These are phyloP conservation scores for Seriola aureovittata DNA, from an alignment of 2,113 vertebrate genomes.

Conservation along the genomic window DNA sequence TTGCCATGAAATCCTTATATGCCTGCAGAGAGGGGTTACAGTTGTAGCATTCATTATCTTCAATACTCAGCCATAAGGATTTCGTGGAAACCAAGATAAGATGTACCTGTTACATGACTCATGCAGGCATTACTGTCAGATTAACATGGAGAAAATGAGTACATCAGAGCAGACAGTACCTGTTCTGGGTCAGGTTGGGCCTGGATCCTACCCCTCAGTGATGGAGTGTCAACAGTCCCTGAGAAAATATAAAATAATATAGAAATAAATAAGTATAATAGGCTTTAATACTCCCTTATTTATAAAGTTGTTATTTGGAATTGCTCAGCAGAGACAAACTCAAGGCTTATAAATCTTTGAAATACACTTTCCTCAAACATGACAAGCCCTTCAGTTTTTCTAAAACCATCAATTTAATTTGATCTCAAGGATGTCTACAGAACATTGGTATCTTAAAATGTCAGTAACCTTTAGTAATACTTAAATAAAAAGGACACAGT, in stretches of 20 bases:
- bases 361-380: not conserved
- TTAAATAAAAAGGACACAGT: not conserved
- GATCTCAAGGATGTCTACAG: not conserved
- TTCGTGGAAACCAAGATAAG: conserved; percentile 3
- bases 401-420: not conserved
- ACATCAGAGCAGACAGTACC: conserved; percentile 75
- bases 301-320: not conserved
- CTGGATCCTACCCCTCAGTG: conserved; percentile 91
- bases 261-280: not conserved
- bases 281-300: not conserved
- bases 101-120: conserved; percentile 3
- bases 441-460: not conserved
- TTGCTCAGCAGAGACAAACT: not conserved
- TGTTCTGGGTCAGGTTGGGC: conserved; percentile 90
- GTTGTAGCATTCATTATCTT: not conserved
- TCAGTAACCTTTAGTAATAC: not conserved
- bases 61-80: not conserved
- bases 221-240: conserved; percentile 96
- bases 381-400: not conserved
- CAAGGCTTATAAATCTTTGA: not conserved
- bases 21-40: conserved; percentile 81
- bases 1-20: conserved; percentile 90
- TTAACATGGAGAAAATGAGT: not conserved
- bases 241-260: conserved; percentile 10
- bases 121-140: conserved; percentile 8